Evolutionary conservation across 2,113 vertebrate species (phyloP).

Genomic region (Takifugu bimaculatus): DNA sequence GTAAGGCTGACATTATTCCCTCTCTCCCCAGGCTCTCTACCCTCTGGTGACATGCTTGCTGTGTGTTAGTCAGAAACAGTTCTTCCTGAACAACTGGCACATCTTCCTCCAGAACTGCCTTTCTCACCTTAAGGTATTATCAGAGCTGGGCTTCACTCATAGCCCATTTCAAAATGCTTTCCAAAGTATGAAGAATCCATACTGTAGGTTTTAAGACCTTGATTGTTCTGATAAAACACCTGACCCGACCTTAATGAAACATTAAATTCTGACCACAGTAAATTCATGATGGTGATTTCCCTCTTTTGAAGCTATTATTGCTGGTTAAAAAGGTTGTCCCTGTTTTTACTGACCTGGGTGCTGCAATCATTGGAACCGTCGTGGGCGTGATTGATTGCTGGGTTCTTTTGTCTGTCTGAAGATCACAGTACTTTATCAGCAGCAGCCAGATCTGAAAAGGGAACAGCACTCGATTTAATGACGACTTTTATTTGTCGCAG

Average conservation of each 20-base stretch:
- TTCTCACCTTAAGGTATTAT: constrained; percentile 95
- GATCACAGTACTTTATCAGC: constrained; percentile 42
- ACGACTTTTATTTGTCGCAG: not conserved
- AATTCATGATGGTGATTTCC: not conserved
- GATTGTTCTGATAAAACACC: constrained; percentile 23
- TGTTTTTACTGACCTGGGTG: not conserved
- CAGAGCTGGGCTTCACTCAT: not conserved
- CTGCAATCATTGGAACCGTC: constrained; percentile 5
- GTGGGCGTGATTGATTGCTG: constrained; percentile 23
- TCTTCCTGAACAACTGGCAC: constrained; percentile 99
- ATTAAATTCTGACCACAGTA: constrained; percentile 12
- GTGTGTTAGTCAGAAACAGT: constrained; percentile 99
- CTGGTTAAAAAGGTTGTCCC: constrained; percentile 1
- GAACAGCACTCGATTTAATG: constrained; percentile 64
- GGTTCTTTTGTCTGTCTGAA: constrained; percentile 53
- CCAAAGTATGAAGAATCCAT: not conserved
- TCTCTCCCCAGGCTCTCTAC: constrained; percentile 85
- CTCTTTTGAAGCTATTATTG: not conserved
- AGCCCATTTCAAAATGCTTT: not conserved
- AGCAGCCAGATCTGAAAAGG: constrained; percentile 47
- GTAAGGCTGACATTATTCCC: constrained; percentile 1
- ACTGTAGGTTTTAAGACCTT: constrained; percentile 9
- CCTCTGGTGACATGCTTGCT: constrained; percentile 98
- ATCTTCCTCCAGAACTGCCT: constrained; percentile 99
- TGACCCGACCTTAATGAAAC: constrained; percentile 11